Conservation (phyloP, 1,140 invertebrate species). For the Lepidotrigona ventralis region DNA sequence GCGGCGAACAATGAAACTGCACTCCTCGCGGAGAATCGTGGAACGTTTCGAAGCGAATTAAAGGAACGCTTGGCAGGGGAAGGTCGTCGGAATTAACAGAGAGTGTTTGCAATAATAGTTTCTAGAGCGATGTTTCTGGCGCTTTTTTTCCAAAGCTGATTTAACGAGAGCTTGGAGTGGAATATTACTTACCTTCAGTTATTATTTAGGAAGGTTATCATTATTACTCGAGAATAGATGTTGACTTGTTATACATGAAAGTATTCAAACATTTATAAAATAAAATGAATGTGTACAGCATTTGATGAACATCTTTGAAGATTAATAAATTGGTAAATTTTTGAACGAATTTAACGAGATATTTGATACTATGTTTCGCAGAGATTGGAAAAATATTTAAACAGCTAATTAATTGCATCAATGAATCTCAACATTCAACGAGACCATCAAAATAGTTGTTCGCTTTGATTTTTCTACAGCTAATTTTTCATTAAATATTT, state of each 20-base stretch:
- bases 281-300: too few relatives aligned
- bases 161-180: not conserved
- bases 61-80: not conserved
- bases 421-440: too few relatives aligned
- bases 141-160: not conserved
- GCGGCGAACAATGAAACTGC: slow-evolving; percentile 25
- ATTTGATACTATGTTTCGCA: too few relatives aligned
- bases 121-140: not conserved
- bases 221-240: not conserved
- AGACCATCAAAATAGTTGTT: too few relatives aligned
- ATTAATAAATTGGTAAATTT: too few relatives aligned
- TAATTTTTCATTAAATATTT: not conserved
- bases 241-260: not conserved
- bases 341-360: too few relatives aligned
- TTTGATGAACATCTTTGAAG: too few relatives aligned
- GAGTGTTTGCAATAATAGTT: slow-evolving; percentile 4
- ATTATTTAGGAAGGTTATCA: not conserved
- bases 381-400: too few relatives aligned
- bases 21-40: slow-evolving; percentile 19
- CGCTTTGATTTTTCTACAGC: too few relatives aligned
- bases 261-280: not conserved
- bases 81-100: slow-evolving; percentile 6
- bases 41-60: slow-evolving; percentile 26
- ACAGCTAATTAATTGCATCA: too few relatives aligned
- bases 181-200: not conserved